These are phyloP conservation scores for Spilogale gracilis DNA, from an alignment of 2,113 vertebrate genomes.

Conservation along the genomic window DNA sequence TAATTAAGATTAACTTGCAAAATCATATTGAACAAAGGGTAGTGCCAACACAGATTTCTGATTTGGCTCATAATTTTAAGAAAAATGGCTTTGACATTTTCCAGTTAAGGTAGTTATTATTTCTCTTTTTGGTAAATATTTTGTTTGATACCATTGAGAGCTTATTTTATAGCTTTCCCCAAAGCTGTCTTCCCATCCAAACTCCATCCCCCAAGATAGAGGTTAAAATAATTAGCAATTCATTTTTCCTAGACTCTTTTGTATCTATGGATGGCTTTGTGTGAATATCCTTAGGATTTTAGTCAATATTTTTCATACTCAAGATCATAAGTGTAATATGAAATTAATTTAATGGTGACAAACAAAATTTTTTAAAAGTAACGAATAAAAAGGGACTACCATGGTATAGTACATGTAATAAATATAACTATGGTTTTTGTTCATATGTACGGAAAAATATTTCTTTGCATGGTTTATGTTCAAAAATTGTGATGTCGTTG, in stretches of 20 bases:
- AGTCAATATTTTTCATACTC: not conserved
- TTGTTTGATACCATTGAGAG: not conserved
- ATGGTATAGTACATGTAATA: accelerated
- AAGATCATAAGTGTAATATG: not conserved
- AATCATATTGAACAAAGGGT: not conserved
- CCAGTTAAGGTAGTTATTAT: not conserved
- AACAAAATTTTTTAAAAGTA: not conserved
- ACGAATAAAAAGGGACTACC: not conserved
- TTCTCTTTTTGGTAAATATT: not conserved
- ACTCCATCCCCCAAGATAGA: not conserved
- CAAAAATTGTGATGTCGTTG: not conserved
- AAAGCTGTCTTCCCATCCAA: not conserved
- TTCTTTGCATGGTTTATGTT: not conserved
- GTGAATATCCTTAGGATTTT: not conserved
- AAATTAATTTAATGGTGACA: not conserved
- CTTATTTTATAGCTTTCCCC: not conserved
- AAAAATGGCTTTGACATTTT: not conserved
- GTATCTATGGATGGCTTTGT: not conserved
- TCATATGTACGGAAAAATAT: not conserved
- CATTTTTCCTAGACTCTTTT: not conserved
- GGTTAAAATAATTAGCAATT: not conserved
- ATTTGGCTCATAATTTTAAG: not conserved
- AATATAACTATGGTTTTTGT: not conserved
- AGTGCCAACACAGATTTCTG: not conserved
- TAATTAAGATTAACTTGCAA: not conserved